Evolutionary conservation across 2,113 vertebrate genomes (phyloP), one percentile per base, ranked within the genome.

Genomic region (Arizona elegans): DNA sequence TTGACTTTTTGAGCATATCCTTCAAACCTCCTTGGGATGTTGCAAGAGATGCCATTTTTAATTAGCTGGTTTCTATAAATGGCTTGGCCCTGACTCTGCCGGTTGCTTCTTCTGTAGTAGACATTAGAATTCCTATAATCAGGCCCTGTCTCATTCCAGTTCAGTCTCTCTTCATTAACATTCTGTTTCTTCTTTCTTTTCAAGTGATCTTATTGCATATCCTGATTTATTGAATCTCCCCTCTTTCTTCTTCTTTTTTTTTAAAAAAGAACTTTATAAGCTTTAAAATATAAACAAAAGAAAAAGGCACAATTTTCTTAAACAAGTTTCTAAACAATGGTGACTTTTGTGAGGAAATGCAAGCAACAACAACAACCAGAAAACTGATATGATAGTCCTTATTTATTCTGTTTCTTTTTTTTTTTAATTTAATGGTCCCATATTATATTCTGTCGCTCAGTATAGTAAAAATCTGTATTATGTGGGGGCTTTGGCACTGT

Each of bases 391-490:
- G 17, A n/a, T 26, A 90, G 0, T 65, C 11, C n/a, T 47, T 92
- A 56, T 0, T 1, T 43, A 75, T 93, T 91, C 47, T 0, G 62
- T 1, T 55, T 55, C 54, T 92, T 87, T 0, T 56, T 93, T 89
- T 10, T 75, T 62, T 75, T 62, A 88, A 55, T 91, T 94, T 9
- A 91, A 94, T 89, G 87, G 3, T 0, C 5, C 6, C 56, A 3
- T 10, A 59, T 1, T 10, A n/a, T 87, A 91, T 10, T 33, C 88
- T 93, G 29, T 90, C 86, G 92, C 23, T 24, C 10, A n/a, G 87
- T 7, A 56, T 2, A 81, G 70, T 91, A 93, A 93, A 43, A 95
- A 93, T 94, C 93, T 94, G 93, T 95, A 94, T 94, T 91, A 95
- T 70, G n/a, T 86, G 52, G 4, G 87, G 59, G 81, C 91, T 96